Base-by-base conservation (phyloP, 2,888 invertebrate genomes). In the Drepanosiphum platanoidis region DNA sequence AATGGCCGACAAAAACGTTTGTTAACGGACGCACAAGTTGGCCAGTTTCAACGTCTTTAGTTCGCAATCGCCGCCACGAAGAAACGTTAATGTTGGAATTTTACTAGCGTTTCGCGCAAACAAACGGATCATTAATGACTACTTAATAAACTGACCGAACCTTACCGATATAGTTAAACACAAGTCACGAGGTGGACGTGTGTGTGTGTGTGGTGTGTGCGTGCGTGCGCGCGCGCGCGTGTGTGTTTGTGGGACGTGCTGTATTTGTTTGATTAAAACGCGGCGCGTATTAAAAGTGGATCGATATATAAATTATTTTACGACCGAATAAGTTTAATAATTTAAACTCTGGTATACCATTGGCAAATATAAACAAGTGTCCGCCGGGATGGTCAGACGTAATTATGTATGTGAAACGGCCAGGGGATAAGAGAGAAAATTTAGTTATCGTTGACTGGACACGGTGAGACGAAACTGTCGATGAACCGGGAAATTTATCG, bases 401-500 rank as follows among this genome's bases (percentile, higher is more conserved):
- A 52, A 68, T 68, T 68, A 80, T 68, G 27, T 52, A 70, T 4
- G 52, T 27, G 18, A 36, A 68, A 68, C 15, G 32, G 34, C 68
- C 22, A 18, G 68, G 79, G 79, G 34, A 34, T 68, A 80, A 68
- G 34, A 80, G 18, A 68, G 79, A n/a, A 34, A 66, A 80, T 80
- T 52, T 68, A 34, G 79, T 80, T 80, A 80, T 68, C 34, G 68
- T 70, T 34, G 79, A 68, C 52, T 46, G 68, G 70, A 80, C 80
- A 36, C 70, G 52, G 68, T 22, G 70, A 80, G 22, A 80, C 80
- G 80, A 80, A 70, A 58, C 80, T 58, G 70, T 70, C 70, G 70
- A 36, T 36, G 80, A 70, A 80, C 80, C 80, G 52, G 27, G 42
- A 64, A 78, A 68, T 68, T 46, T 18, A 68, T 79, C 66, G 68